Conservation (phyloP, 2,888 invertebrate genomes). For the Tenthredo livida region DNA sequence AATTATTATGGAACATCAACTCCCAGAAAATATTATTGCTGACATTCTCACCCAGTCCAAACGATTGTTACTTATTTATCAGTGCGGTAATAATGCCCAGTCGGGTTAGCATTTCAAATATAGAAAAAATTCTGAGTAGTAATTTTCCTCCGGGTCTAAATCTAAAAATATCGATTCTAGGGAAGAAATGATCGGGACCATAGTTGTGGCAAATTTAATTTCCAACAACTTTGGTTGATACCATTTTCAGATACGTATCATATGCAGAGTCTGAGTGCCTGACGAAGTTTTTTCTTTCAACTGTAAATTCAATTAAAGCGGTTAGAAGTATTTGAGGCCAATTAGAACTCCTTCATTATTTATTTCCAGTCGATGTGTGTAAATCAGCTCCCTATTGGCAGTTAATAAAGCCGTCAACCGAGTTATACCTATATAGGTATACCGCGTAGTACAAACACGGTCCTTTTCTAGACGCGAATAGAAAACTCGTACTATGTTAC, state of each 20-base stretch:
- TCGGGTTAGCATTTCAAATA: too few relatives aligned
- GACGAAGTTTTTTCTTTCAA: neutral
- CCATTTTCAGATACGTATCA: neutral
- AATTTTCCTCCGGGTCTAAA: too few relatives aligned
- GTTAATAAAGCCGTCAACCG: neutral
- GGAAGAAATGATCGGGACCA: too few relatives aligned
- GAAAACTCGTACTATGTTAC: neutral
- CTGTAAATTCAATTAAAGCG: conserved; percentile 22
- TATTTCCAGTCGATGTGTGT: conserved; percentile 5
- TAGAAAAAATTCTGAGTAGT: too few relatives aligned
- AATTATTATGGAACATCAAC: neutral
- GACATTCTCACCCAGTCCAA: neutral
- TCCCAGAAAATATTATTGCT: neutral
- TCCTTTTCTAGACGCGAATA: neutral
- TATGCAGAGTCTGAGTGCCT: neutral
- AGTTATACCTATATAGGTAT: neutral
- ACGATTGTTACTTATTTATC: neutral
- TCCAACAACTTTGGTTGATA: too few relatives aligned
- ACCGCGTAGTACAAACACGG: neutral
- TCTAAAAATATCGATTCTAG: too few relatives aligned
- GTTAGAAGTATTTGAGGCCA: conserved; percentile 35
- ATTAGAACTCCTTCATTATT: conserved; percentile 29
- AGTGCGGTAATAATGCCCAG: neutral
- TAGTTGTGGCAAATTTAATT: too few relatives aligned
- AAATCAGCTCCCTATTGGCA: conserved; percentile 5